Evolutionary conservation across 1,140 invertebrate species (phyloP).

Genomic region (Drosophila elegans): DNA sequence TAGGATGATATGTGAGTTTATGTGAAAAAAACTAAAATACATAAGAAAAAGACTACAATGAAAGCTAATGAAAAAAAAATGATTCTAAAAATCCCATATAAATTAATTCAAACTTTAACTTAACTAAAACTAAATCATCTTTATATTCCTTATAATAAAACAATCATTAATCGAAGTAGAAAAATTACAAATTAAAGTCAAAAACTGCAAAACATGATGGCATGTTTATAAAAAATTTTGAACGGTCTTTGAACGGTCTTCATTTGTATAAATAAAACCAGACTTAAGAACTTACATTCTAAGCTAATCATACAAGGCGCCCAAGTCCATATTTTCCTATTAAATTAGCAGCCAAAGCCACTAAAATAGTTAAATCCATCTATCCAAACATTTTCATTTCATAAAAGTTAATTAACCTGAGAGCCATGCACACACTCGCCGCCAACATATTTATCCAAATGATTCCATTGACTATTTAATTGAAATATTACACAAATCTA

Average conservation of each 20-base stretch:
- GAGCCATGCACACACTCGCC: not conserved
- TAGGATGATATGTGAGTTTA: slow-evolving; percentile 7
- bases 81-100: not conserved
- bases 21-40: no score
- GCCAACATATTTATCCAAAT: slow-evolving; percentile 21
- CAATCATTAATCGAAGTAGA: no score
- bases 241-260: not conserved
- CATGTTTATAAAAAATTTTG: no score
- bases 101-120: no score
- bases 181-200: no score
- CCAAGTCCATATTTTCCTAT: slow-evolving; percentile 17
- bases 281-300: not conserved
- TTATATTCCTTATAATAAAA: no score
- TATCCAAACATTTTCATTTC: slow-evolving; percentile 51
- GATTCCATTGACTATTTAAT: slow-evolving; percentile 78
- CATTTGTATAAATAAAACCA: not conserved
- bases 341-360: slow-evolving; percentile 35
- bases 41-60: no score
- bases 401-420: slow-evolving; percentile 55
- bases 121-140: no score
- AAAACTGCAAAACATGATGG: no score
- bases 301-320: not conserved
- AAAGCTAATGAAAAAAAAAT: no score
- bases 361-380: slow-evolving; percentile 47
- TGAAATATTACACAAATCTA: slow-evolving; percentile 80